A percentile compares a stretch with the other conserved stretches of the same genome.
These are phyloP conservation scores for Belgica antarctica DNA, from an alignment of 2,888 invertebrate species.

Conservation along the genomic window DNA sequence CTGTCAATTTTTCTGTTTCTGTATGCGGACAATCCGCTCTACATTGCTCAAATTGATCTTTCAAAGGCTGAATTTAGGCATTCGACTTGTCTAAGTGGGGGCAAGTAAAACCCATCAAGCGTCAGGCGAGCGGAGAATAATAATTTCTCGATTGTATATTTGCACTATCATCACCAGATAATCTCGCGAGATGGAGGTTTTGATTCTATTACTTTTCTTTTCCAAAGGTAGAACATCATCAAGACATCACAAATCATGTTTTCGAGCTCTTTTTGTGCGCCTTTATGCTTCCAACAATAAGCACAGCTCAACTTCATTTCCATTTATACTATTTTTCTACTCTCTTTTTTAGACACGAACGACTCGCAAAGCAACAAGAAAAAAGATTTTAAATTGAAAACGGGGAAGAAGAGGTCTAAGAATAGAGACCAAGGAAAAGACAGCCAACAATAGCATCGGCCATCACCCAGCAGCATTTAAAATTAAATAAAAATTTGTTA, in stretches of 20 bases:
- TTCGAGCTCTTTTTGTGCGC: background rate
- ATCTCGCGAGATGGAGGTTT: background rate
- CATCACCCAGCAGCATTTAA: background rate
- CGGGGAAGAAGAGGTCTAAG: background rate
- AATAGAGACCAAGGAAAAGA: conserved; percentile 1
- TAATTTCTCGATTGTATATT: background rate
- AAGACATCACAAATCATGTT: conserved; percentile 10
- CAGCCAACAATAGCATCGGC: background rate
- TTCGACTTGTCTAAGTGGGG: background rate
- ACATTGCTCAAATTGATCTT: background rate
- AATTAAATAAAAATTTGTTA: background rate
- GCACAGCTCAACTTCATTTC: background rate
- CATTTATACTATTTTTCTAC: background rate
- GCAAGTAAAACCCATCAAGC: background rate
- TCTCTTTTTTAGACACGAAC: too few relatives aligned
- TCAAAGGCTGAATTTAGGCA: too few relatives aligned
- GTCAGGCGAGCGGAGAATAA: background rate
- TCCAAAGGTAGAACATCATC: conserved; percentile 8
- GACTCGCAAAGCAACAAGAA: too few relatives aligned
- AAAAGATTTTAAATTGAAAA: background rate
- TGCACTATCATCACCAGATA: background rate
- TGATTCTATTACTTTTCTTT: too few relatives aligned
- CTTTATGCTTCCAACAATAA: background rate
- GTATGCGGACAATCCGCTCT: background rate
- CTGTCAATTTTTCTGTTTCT: background rate